These are phyloP conservation scores for Callorhinus ursinus DNA, from an alignment of 2,113 vertebrate genomes.

Conservation along the genomic window DNA sequence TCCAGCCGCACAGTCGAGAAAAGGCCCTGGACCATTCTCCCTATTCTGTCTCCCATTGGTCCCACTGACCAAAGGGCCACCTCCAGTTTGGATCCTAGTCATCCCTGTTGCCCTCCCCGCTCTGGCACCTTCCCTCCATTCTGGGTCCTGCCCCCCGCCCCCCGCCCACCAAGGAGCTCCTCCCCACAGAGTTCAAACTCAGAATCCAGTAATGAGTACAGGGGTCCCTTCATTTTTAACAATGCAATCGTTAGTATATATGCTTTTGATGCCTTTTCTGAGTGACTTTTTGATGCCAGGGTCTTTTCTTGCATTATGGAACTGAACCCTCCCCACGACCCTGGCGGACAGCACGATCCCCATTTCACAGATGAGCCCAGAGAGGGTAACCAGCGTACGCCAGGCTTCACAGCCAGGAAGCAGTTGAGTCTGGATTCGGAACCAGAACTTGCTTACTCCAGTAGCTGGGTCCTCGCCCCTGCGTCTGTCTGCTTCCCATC, in stretches of 20 bases:
- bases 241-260: accelerated
- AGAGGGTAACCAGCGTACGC: accelerated
- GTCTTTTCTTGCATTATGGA: accelerated
- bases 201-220: accelerated
- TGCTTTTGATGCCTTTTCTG: not conserved
- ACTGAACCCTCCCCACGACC: not conserved
- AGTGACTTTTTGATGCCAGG: accelerated
- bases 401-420: not conserved
- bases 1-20: accelerated
- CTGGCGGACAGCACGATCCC: accelerated
- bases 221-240: accelerated
- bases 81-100: too few species aligned
- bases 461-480: accelerated
- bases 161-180: not conserved
- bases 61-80: not conserved
- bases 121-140: not conserved
- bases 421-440: accelerated
- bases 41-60: accelerated
- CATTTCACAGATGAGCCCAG: accelerated
- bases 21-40: not conserved
- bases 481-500: accelerated
- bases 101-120: accelerated
- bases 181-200: not conserved
- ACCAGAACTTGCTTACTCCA: not conserved
- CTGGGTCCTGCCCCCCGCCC: not conserved